Evolutionary conservation across 2,113 vertebrate genomes (phyloP), one percentile per base, ranked within the genome.

Genomic region (Nyctereutes procyonoides): DNA sequence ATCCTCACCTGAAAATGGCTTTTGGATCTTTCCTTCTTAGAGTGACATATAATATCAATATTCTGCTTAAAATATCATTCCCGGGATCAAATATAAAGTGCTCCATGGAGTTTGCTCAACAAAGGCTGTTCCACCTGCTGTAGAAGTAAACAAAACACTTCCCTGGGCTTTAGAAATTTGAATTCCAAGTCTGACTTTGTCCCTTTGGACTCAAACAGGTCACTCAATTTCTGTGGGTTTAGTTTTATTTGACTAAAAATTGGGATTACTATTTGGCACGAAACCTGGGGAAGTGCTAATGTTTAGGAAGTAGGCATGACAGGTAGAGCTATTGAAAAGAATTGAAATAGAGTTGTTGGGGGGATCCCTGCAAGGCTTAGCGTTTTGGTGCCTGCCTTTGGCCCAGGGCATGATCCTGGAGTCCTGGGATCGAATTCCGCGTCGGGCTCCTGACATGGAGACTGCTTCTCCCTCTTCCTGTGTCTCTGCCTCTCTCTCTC

Each of bases 31-130:
- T 43, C 14, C 19, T 32, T 84, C n/a, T 77, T 53, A 62, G 32
- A 82, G 62, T 71, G 12, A 55, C 22, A 79, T 93, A 76, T 26
- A 48, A 43, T 48, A 60, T 58, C 32, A 67, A 60, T 32, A 16
- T 82, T 93, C n/a, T 92, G 73, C 35, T 83, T 92, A 94, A 85
- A 93, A 58, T 67, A 4, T 77, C 48, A 73, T 24, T 1, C 92
- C 24, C 32, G 81, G 20, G 60, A 48, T 80, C 60, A 88, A 81
- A 56, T 73, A 58, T 77, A 58, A 88, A 77, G n/a, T 69, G 8
- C 19, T 92, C 8, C 9, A 22, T 76, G 67, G 20, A n/a, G n/a
- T 81, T 65, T 63, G 19, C 87, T 76, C 81, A n/a, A 0, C 8
- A n/a, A 84, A 51, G 19, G 20, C 56, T 79, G 62, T 69, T 85